Base-by-base conservation (phyloP, 2,113 vertebrate genomes). In the Illadopsis cleaveri region DNA sequence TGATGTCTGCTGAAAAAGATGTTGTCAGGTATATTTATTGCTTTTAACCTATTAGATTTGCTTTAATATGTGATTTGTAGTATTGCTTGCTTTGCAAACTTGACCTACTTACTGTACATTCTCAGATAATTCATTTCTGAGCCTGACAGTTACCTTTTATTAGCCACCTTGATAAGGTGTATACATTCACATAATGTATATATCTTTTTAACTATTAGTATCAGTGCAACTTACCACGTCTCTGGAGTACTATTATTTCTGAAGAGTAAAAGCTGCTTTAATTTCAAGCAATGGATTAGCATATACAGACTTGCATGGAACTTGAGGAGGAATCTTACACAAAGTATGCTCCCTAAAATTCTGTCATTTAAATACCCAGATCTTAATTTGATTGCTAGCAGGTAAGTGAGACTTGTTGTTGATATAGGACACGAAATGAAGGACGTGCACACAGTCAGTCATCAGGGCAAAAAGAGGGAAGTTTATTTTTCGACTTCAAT, bases 21-120 rank as follows among this genome's bases (percentile, higher is more conserved):
- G 2, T 2, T 84, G 58, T 75, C 12, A 11, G 7, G 40, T 76
- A 5, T 42, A 22, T 66, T 78, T 75, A 33, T 42, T 61, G 17
- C 3, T 58, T 89, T 91, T 56, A 76, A 33, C 50, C n/a, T 47
- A 33, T 28, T 54, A 16, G 50, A 71, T 88, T 64, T 71, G 11
- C n/a, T 88, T 82, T 69, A 58, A 56, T 80, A 40, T 51, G 6
- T 84, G 53, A 35, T 21, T 79, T 69, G 8, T 44, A 27, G 57
- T 80, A 38, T 71, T 75, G 9, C 30, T 71, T 92, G 51, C n/a
- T 79, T 88, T 96, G 40, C 72, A 93, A 76, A 62, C 10, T 30
- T 72, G 15, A 47, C 15, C 11, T 57, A 5, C 16, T 64, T 64
- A 50, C 20, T 66, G n/a, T 48, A 16, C 31, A 10, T 56, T 65